These are phyloP conservation scores for Cristatella mucedo DNA, from an alignment of 2,888 invertebrate genomes.

Conservation along the genomic window DNA sequence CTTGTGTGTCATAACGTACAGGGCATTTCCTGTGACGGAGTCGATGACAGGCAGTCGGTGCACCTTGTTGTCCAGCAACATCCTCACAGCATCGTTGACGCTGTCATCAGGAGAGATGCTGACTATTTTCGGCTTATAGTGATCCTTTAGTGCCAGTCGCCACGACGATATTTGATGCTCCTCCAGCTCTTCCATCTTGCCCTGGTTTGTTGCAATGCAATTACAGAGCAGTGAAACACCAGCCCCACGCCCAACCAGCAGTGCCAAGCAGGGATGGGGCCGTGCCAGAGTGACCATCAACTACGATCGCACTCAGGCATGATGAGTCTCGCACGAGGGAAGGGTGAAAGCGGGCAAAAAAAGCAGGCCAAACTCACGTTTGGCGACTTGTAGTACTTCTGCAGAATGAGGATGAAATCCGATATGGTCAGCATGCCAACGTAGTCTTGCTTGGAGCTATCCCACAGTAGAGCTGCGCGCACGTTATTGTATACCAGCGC, in stretches of 20 bases:
- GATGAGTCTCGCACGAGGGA: too few species aligned
- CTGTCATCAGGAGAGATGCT: conserved; percentile 78
- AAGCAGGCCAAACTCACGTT: conserved; percentile 27
- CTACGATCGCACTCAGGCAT: too few species aligned
- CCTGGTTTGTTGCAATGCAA: too few species aligned
- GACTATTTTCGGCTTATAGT: conserved; percentile 68
- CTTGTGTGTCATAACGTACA: conserved; percentile 96
- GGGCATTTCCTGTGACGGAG: conserved; percentile 79
- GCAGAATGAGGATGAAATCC: conserved; percentile 90
- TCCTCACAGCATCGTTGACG: conserved; percentile 64
- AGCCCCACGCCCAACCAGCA: too few species aligned
- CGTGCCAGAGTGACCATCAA: too few species aligned
- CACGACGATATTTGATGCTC: conserved; percentile 91
- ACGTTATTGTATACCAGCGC: conserved; percentile 97
- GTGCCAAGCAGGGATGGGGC: too few species aligned
- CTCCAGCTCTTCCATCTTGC: conserved; percentile 86
- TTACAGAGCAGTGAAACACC: too few species aligned
- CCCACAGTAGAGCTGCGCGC: conserved; percentile 93
- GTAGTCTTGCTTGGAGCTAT: conserved; percentile 73
- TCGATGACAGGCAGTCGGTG: conserved; percentile 95
- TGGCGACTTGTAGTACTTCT: conserved; percentile 78
- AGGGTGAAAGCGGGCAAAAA: too few species aligned
- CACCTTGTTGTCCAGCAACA: conserved; percentile 78
- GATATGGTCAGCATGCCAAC: conserved; percentile 96
- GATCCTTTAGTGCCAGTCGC: conserved; percentile 61